Evolutionary conservation across 2,797 vertebrate genomes (phyloP), one percentile per base, ranked within the genome.

Genomic region (Leptoclinus maculatus): DNA sequence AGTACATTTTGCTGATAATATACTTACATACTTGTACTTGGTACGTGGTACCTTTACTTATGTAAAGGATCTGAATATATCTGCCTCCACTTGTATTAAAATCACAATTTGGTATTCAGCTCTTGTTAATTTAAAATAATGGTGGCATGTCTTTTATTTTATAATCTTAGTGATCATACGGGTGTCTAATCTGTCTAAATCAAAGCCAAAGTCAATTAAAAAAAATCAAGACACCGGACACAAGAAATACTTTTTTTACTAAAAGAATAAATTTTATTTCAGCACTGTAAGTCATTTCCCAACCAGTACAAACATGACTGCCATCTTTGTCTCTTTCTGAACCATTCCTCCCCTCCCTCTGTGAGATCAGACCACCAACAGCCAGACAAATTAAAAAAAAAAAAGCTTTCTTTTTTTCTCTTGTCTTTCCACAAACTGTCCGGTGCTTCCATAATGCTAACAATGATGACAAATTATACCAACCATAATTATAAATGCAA

Each of bases 191-290:
- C 5, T 9, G 21, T n/a, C 45, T 9, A 27, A 49, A 36, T 29
- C 6, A 53, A 75, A 65, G 0, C 49, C 9, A 23, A 9, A 36
- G 4, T 2, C 23, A 9, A 59, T 14, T 14, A 1, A 19, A 6
- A 23, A 7, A 64, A 65, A 81, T 78, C 9, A 83, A 67, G 49
- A 70, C 71, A 72, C 68, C 0, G 47, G 56, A 87, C 70, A 80
- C 72, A n/a, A 19, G 5, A 59, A 53, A 57, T 72, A 73, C 74
- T 89, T 90, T 92, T 95, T 96, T 97, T 96, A 97, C 96, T 97
- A 97, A 98, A 97, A 98, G 96, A 97, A 97, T 97, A 97, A 95
- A 97, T 95, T 97, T 97, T 98, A 97, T 97, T 97, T 98, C 96
- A 97, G 96, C 96, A 96, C 95, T 97, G 96, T 97, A 97, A 97